Conservation (phyloP, 2,888 invertebrate species). For the Phyllotreta striolata region DNA sequence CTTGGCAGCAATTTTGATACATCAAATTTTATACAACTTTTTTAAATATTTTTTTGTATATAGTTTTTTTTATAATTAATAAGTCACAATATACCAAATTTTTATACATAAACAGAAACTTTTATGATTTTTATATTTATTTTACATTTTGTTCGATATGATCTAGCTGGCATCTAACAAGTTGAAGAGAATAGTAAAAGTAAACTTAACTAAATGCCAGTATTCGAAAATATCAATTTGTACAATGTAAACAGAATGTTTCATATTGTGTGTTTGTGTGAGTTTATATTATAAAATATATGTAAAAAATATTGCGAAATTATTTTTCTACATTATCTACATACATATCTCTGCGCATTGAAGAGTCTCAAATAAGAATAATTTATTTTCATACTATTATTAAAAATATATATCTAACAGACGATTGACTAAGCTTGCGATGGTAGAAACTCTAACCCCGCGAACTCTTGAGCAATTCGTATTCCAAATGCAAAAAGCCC, state of each 20-base stretch:
- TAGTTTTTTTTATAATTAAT: neutral
- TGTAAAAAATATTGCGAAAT: constrained; percentile 35
- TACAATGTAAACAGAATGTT: constrained; percentile 22
- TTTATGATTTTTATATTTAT: constrained; percentile 28
- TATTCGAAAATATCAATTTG: constrained; percentile 9
- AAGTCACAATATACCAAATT: constrained; percentile 42
- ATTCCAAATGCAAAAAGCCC: constrained; percentile 81
- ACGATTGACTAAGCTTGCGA: constrained; percentile 54
- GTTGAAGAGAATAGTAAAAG: neutral
- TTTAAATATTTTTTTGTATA: neutral
- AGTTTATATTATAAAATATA: constrained; percentile 44
- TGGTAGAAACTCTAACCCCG: constrained; percentile 78
- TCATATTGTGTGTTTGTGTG: constrained; percentile 47
- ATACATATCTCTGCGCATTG: neutral
- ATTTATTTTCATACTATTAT: constrained; percentile 3
- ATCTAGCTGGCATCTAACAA: constrained; percentile 15
- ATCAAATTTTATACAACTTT: no score
- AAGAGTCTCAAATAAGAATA: neutral
- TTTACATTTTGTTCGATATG: constrained; percentile 32
- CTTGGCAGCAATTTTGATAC: no score
- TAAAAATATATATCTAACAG: constrained; percentile 31
- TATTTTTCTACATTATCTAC: neutral
- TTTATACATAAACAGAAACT: constrained; percentile 20
- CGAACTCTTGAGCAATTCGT: constrained; percentile 79
- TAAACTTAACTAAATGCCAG: constrained; percentile 4